Evolutionary conservation across 2,797 vertebrate genomes (phyloP).

Genomic region (Rhabdophis nuchalis): DNA sequence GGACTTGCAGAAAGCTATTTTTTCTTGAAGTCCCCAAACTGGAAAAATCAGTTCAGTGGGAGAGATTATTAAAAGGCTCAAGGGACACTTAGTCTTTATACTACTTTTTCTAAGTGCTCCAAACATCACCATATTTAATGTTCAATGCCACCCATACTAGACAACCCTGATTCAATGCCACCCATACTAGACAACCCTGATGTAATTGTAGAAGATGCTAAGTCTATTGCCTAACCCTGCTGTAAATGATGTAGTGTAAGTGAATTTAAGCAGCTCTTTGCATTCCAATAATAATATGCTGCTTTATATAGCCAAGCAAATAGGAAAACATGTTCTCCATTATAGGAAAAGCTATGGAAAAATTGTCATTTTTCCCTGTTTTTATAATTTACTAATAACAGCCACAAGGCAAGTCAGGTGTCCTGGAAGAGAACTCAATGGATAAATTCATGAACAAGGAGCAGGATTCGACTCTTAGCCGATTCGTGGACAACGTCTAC

Average conservation of each 20-base stretch:
- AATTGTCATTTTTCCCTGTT: neutral
- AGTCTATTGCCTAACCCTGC: neutral
- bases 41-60: neutral
- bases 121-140: neutral
- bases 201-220: neutral
- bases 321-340: neutral
- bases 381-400: neutral
- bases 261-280: neutral
- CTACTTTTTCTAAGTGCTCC: neutral
- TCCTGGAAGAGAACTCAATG: neutral
- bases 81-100: neutral
- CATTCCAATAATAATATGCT: neutral
- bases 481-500: neutral
- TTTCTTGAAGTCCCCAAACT: neutral
- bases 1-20: neutral
- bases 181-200: neutral
- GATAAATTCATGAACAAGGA: neutral
- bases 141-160: neutral
- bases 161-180: neutral
- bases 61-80: neutral
- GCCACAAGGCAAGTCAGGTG: neutral
- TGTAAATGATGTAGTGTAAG: neutral
- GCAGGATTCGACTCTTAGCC: neutral
- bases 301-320: neutral
- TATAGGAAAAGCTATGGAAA: neutral